Conservation (phyloP, 2,113 vertebrate species). For the Emberiza fucata region DNA sequence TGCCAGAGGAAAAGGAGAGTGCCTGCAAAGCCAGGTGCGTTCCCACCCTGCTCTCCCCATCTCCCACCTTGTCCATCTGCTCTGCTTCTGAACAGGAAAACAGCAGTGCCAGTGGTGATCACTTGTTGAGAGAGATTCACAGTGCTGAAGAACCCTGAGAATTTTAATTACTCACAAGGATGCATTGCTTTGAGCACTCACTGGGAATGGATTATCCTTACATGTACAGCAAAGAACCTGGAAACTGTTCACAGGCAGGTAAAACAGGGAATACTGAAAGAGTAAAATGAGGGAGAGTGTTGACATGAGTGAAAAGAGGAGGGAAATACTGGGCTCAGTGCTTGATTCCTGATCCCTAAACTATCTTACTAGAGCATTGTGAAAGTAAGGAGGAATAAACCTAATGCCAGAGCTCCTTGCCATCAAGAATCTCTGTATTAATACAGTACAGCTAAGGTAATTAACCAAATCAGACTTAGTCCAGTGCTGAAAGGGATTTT, state of each 20-base stretch:
- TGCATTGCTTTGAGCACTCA: neutral
- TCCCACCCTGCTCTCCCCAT: accelerated
- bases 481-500: slow-evolving; percentile 49
- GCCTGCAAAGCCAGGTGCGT: accelerated
- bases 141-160: neutral
- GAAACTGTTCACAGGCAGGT: neutral
- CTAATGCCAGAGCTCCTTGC: neutral
- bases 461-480: slow-evolving; percentile 45
- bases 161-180: neutral
- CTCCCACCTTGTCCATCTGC: neutral
- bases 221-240: neutral
- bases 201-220: neutral
- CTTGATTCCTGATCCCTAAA: slow-evolving; percentile 14
- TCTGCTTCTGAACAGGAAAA: neutral
- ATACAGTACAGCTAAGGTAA: slow-evolving; percentile 38
- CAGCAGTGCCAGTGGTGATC: neutral
- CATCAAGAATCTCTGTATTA: slow-evolving; percentile 8
- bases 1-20: accelerated
- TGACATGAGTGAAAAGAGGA: neutral
- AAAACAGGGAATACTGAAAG: neutral
- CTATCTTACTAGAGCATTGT: neutral
- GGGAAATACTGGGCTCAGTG: neutral
- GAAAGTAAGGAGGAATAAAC: slow-evolving; percentile 8
- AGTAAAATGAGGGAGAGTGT: neutral
- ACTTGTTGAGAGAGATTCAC: neutral